Evolutionary conservation across 2,888 invertebrate genomes (phyloP), one percentile per base, ranked within the genome.

Genomic region (Noctua comes): DNA sequence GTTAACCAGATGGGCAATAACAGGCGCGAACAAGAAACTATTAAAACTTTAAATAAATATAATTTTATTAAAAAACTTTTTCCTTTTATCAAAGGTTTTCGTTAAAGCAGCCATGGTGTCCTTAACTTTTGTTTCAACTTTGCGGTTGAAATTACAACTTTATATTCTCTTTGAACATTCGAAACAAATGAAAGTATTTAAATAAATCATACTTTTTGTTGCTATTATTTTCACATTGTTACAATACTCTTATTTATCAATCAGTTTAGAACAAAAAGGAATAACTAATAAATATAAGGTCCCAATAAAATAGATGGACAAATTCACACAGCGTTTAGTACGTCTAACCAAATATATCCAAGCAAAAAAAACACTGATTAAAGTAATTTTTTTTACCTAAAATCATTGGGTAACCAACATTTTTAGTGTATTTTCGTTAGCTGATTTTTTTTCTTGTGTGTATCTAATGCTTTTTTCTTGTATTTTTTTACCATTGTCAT

Each of bases 131-230:
- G 18, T 66, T 76, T 57, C 11, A 82, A 88, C 80, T 85, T 79
- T 88, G 88, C 81, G 88, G 88, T 86, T 74, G 57, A 77, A 74
- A 74, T 78, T 66, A 73, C 31, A 83, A 89, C 70, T 89, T 89
- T 77, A 21, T 31, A 48, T 77, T 81, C 82, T 36, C 89, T 88
- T 89, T 88, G 89, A 85, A 79, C 74, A 83, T 77, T 89, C 64
- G 51, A 59, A 82, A 82, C 77, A 82, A 79, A 74, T 81, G 80
- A 81, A 74, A 27, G 43, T 51, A 75, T 80, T 86, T 79, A 72
- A 72, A 82, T 72, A 70, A 83, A 76, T 84, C 83, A 77, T 81
- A 77, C 73, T 83, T 71, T 72, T 27, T 27, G 48, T 65, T n/a
- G n/a, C 13, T 48, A 73, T 54, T 68, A 75, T 64, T 76, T 71